Evolutionary conservation across 2,113 vertebrate genomes (phyloP), one percentile per base, ranked within the genome.

Genomic region (Galbula dea): DNA sequence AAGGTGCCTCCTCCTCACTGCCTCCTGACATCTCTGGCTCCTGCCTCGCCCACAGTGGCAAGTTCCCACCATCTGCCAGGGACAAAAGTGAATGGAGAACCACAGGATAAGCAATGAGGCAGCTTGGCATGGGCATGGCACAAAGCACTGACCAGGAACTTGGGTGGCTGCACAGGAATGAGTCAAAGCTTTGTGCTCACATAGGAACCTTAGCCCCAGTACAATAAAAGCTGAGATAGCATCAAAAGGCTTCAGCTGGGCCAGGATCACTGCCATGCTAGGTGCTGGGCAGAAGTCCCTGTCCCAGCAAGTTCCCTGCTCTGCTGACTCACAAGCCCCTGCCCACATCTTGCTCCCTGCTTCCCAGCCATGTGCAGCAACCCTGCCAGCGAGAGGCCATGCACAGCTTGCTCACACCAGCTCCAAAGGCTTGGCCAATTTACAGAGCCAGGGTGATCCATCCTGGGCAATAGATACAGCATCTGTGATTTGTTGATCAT

Each of bases 401-500:
- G 6, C 83, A 27, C 2, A 0, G 10, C 79, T 17, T 1, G 1
- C 81, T 66, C 20, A 7, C 37, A 3, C 16, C 4, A 2, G 52
- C 78, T 24, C 83, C 6, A 0, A 59, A 34, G 39, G 68, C 73
- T 49, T 1, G 7, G 67, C 92, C 63, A 15, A 15, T 80, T 68
- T 20, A 30, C 2, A 0, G 77, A 41, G 3, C 43, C 8, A 0
- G 72, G 49, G 61, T 15, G 63, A 94, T 94, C 48, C 83, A 85
- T 7, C 14, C 61, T 6, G 4, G 52, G 77, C 63, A 34, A 55
- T 10, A 11, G 68, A 66, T 27, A 54, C 65, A 45, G 83, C 80
- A 75, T 3, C 82, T 2, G 4, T 89, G 95, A 95, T 95, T 86
- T 94, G 96, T 68, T 26, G 94, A 63, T 36, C 68, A 6, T 91